Percentiles rank a stretch among this genome's conserved stretches.
phyloP scores from a whole-genome alignment of 2,113 vertebrate genomes.

The Labeo catla region DNA sequence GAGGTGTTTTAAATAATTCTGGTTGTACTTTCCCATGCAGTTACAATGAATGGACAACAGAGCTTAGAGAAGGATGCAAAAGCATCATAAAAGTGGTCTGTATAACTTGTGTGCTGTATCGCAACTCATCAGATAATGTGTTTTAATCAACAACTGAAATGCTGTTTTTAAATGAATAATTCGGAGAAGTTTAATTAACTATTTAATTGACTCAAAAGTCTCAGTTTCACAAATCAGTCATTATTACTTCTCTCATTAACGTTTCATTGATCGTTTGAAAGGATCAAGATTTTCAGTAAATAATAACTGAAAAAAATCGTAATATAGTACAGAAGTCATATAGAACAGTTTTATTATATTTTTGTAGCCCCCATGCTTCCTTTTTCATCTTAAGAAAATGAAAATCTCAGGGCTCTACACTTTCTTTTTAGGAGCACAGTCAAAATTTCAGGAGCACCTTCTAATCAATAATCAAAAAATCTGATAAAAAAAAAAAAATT shows the following conservation, averaged over 20 bases:
- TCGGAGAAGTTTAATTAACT: neutral
- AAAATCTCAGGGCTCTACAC: no score
- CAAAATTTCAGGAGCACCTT: no score
- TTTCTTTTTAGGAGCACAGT: no score
- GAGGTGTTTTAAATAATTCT: neutral
- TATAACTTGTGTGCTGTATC: neutral
- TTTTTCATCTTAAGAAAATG: no score
- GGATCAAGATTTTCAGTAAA: neutral
- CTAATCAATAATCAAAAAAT: no score
- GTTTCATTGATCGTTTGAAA: no score
- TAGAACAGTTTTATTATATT: neutral
- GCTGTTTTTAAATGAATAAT: neutral
- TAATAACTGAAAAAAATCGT: neutral
- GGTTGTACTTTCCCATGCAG: neutral
- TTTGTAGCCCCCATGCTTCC: neutral
- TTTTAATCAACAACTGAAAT: neutral
- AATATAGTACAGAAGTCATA: neutral
- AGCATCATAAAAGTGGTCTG: neutral
- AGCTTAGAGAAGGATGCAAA: neutral
- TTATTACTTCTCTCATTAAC: neutral
- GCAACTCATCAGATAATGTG: neutral
- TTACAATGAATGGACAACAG: neutral
- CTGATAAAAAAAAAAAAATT: no score
- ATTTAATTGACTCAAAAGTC: neutral
- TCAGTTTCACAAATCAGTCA: neutral